These are phyloP conservation scores for Micrasema minimum DNA, from an alignment of 1,140 invertebrate species.

Conservation along the genomic window DNA sequence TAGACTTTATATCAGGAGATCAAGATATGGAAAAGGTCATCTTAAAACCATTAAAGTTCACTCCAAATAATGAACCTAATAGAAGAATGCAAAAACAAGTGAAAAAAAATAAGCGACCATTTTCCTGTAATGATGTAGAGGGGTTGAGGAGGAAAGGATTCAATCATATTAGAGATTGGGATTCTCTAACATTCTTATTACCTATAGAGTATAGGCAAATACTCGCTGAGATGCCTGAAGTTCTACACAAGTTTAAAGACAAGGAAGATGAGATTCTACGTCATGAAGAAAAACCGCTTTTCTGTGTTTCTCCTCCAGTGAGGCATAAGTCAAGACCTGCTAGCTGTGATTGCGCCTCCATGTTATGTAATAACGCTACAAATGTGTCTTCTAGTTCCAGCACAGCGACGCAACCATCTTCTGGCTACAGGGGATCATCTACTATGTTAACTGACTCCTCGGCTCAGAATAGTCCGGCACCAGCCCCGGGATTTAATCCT, in stretches of 20 bases:
- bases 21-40: constrained; percentile 72
- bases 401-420: constrained; percentile 82
- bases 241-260: constrained; percentile 72
- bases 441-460: constrained; percentile 83
- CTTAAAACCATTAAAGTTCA: constrained; percentile 66
- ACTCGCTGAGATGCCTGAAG: constrained; percentile 80
- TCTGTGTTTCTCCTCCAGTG: constrained; percentile 72
- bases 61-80: constrained; percentile 58
- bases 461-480: constrained; percentile 70
- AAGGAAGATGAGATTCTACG: constrained; percentile 57
- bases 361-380: constrained; percentile 66
- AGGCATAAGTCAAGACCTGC: constrained; percentile 67
- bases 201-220: constrained; percentile 82
- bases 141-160: constrained; percentile 81
- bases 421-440: constrained; percentile 86
- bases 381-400: constrained; percentile 77
- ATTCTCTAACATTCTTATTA: constrained; percentile 86
- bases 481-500: constrained; percentile 71
- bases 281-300: constrained; percentile 70
- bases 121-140: constrained; percentile 86
- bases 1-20: constrained; percentile 81
- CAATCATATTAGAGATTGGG: constrained; percentile 89
- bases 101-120: constrained; percentile 72
- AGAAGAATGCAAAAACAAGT: constrained; percentile 60
- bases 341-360: constrained; percentile 73